These are phyloP conservation scores for Reticulitermes speratus DNA, from an alignment of 1,140 invertebrate genomes.

Conservation along the genomic window DNA sequence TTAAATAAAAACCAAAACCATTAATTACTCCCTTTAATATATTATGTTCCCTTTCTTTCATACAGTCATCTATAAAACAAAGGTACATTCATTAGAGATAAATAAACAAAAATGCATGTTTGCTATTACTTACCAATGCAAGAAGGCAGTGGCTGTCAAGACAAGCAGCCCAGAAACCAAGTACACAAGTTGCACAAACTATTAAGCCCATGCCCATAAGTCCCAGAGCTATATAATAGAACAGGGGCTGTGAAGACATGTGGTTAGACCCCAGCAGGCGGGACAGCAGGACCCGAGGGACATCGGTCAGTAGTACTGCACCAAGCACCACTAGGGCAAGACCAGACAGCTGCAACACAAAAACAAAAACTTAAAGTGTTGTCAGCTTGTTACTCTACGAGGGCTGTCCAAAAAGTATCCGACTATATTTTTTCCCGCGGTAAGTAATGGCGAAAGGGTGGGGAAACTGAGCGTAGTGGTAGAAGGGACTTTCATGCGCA, in stretches of 20 bases:
- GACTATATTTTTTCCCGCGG: too few relatives aligned
- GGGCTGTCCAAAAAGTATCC: too few relatives aligned
- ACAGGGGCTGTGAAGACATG: slow-evolving; percentile 60
- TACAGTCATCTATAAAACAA: too few relatives aligned
- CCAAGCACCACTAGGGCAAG: slow-evolving; percentile 66
- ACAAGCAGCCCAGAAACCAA: slow-evolving; percentile 78
- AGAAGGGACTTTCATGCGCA: too few relatives aligned
- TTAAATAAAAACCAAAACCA: too few relatives aligned
- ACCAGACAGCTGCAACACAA: slow-evolving; percentile 63
- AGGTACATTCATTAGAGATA: too few relatives aligned
- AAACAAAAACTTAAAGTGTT: slow-evolving; percentile 8
- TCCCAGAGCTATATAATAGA: slow-evolving; percentile 70
- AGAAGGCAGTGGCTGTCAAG: slow-evolving; percentile 69
- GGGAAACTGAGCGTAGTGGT: too few relatives aligned
- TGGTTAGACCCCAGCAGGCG: slow-evolving; percentile 58
- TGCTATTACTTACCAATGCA: slow-evolving; percentile 55
- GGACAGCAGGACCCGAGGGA: slow-evolving; percentile 65
- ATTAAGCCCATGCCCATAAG: slow-evolving; percentile 63
- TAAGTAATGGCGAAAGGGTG: too few relatives aligned
- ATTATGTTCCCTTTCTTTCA: too few relatives aligned
- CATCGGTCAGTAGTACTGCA: slow-evolving; percentile 66
- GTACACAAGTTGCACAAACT: slow-evolving; percentile 61
- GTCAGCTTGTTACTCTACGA: background rate
- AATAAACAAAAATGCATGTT: background rate
- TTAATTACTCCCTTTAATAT: too few relatives aligned